Percentiles rank a stretch among this genome's conserved stretches.
Conservation (phyloP, 2,113 vertebrate species). For the Pseudolaguvia tuberculata region DNA sequence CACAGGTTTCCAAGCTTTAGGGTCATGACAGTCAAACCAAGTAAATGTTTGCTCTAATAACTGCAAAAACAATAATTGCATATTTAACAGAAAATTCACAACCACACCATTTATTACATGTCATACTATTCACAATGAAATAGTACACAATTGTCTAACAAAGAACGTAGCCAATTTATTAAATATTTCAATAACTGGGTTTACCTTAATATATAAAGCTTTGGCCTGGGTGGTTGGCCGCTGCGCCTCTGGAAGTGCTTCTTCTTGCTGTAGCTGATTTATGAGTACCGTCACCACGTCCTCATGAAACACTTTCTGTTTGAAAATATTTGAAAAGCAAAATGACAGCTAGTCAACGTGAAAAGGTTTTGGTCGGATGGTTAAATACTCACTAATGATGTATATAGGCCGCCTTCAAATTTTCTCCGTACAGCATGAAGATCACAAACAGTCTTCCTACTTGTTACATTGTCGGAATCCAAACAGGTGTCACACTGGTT, state of each 20-base stretch:
- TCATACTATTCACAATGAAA: not conserved
- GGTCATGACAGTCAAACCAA: constrained; percentile 75
- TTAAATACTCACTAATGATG: constrained; percentile 71
- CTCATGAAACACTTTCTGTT: constrained; percentile 67
- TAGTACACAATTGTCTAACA: too few relatives aligned
- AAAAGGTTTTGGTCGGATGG: not conserved
- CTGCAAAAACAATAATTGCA: constrained; percentile 56
- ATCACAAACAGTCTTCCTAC: constrained; percentile 66
- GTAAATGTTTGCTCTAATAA: constrained; percentile 75
- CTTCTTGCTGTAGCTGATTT: constrained; percentile 60
- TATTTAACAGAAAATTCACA: not conserved
- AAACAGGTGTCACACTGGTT: constrained; percentile 63
- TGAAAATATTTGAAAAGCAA: not conserved
- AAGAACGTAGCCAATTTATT: not conserved
- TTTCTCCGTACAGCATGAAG: constrained; percentile 70
- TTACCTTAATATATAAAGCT: constrained; percentile 64
- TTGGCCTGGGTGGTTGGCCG: constrained; percentile 55
- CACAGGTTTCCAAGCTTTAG: constrained; percentile 71
- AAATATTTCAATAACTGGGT: not conserved
- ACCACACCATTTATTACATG: not conserved
- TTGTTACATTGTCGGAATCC: constrained; percentile 41
- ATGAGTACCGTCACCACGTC: constrained; percentile 63
- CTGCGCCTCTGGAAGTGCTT: constrained; percentile 52
- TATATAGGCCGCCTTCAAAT: constrained; percentile 69
- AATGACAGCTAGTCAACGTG: not conserved